Conservation (phyloP, 2,113 vertebrate species). For the Brachyhypopomus gauderio region DNA sequence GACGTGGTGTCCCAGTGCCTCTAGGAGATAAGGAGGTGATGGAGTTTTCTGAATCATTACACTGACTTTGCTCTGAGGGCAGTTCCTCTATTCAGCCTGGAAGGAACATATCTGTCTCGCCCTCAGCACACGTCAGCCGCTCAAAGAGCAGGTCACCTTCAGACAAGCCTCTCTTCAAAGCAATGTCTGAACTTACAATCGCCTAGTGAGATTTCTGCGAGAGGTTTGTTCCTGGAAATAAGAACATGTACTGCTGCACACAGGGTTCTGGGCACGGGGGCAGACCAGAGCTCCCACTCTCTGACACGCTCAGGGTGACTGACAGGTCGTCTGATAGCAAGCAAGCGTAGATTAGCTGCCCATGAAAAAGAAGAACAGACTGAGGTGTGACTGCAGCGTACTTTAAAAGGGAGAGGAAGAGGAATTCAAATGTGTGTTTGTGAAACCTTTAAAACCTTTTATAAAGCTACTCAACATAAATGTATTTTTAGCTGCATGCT, state of each 20-base stretch:
- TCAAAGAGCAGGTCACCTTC: not conserved
- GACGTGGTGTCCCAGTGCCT: not conserved
- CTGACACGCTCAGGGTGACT: too few species aligned
- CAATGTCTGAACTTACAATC: not conserved
- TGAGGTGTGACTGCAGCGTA: too few species aligned
- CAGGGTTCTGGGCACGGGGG: not conserved
- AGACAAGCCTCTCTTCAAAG: not conserved
- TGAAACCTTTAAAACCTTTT: too few species aligned
- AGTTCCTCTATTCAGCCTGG: not conserved
- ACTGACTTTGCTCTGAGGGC: not conserved
- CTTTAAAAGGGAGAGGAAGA: too few species aligned
- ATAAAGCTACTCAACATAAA: too few species aligned
- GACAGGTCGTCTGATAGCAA: too few species aligned
- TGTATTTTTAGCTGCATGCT: too few species aligned
- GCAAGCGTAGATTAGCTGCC: too few species aligned
- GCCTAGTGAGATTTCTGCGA: too few species aligned
- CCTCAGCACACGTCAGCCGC: not conserved
- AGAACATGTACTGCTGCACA: not conserved
- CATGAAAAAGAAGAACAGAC: too few species aligned
- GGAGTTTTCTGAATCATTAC: not conserved
- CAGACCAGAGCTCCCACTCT: too few species aligned
- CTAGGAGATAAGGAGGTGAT: constrained; percentile 15
- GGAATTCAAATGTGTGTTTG: too few species aligned
- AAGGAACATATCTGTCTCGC: not conserved
- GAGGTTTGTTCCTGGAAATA: not conserved